Base-by-base conservation (phyloP, 2,113 vertebrate genomes). In the Junco hyemalis region DNA sequence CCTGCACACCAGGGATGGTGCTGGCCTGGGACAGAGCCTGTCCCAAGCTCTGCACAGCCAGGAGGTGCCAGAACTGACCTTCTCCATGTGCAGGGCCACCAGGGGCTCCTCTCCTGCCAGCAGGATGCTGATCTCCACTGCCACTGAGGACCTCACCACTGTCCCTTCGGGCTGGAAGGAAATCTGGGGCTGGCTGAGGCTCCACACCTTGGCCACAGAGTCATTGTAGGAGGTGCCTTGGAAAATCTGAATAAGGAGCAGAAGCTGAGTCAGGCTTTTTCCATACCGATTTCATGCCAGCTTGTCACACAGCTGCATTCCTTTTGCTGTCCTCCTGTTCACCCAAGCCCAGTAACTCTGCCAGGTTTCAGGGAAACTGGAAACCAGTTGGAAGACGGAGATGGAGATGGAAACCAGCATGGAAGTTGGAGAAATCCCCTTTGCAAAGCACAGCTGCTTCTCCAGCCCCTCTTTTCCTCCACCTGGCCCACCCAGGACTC, bases 121-220 rank as follows among this genome's bases (percentile, higher is more conserved):
- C 53, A 76, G 50, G 56, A 91, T 72, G 21, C 47, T 81, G 68
- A 99, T 83, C 70, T 97, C 94, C 29, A 96, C 94, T 17, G 94
- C 97, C 25, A 97, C 95, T 10, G 91, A 77, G 2, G 95, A 96
- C 83, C 70, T 94, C 77, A 98, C 96, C 0, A 89, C 71, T 0
- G 98, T 95, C 6, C 98, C 98, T 64, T 72, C 44, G 5, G 97
- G 95, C 42, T 97, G 97, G 28, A 98, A 95, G 78, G 96, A 97
- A 8, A 98, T 92, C 29, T 50, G 65, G 22, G 98, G 98, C 23
- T 63, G 89, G 5, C 81, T 79, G 0, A 97, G 97, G 64, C 98
- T 98, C 97, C 98, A 98, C 35, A 98, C 96, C 25, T 96, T 97
- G 10, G 98, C 96, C 83, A 97, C 86, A 16, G 98, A 93, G 31